Evolutionary conservation across 2,797 vertebrate genomes (phyloP), one percentile per base, ranked within the genome.

Genomic region (Enoplosus armatus): DNA sequence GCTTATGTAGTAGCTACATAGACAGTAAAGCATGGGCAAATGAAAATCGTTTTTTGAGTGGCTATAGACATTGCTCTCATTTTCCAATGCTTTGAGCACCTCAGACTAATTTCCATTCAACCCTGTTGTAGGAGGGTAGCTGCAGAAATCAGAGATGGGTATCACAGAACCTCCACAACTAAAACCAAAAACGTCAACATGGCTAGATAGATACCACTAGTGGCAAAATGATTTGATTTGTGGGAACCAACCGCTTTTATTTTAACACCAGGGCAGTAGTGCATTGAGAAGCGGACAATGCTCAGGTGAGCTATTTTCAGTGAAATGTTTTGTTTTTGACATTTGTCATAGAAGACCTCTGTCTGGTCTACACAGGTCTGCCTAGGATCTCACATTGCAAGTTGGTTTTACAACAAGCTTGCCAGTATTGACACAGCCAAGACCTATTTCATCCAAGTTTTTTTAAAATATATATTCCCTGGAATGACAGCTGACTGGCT

Each of bases 401-500:
- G n/a, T 58, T 66, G 22, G 20, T 77, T 77, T 68, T 18, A 54
- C 72, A 72, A n/a, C 8, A 33, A 37, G 24, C 26, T 41, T 29
- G 15, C 12, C 11, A 41, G 31, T 45, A 41, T 39, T 39, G 54
- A 58, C 64, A 35, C 54, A 65, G 58, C 58, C 41, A 18, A 37
- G 35, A 45, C 51, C 27, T 8, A 27, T 74, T 75, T 71, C 60
- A 63, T 35, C n/a, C 9, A 48, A 14, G 15, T 29, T 56, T 59
- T 56, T 29, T 20, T 45, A n/a, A n/a, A n/a, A n/a, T n/a, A n/a
- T n/a, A n/a, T n/a, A n/a, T n/a, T 70, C 14, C 37, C 33, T 58
- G 31, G 29, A 67, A n/a, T n/a, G n/a, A n/a, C n/a, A n/a, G 33
- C 41, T 87, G 65, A 87, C 77, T 68, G 77, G 39, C 43, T 41